Conservation (phyloP, 2,888 invertebrate genomes). For the Belgica antarctica region DNA sequence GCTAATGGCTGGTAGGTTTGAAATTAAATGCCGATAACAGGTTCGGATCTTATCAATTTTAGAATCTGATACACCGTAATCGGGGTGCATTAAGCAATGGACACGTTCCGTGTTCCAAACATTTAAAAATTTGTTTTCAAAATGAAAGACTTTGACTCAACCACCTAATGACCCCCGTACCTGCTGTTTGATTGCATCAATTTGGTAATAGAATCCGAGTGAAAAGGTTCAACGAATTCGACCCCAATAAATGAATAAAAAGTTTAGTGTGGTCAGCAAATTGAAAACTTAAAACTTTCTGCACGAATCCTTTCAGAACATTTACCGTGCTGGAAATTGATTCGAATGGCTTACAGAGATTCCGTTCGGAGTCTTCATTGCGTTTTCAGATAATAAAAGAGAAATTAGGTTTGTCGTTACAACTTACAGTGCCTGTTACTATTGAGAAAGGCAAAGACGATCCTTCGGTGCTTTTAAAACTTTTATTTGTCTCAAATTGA, state of each 20-base stretch:
- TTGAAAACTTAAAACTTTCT: slow-evolving; percentile 15
- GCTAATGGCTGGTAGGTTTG: no score
- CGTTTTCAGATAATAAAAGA: background rate
- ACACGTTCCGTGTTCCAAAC: no score
- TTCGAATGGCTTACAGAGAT: background rate
- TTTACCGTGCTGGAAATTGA: background rate
- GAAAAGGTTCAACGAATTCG: background rate
- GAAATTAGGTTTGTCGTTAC: no score
- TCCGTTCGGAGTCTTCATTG: background rate
- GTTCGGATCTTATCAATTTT: no score
- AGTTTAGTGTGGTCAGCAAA: slow-evolving; percentile 24
- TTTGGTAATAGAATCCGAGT: background rate
- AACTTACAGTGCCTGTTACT: no score
- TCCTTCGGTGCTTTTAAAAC: no score
- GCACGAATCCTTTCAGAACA: background rate
- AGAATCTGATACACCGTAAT: no score
- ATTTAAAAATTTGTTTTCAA: no score
- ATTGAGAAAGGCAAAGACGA: no score
- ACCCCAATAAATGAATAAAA: slow-evolving; percentile 27
- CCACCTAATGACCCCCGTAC: background rate
- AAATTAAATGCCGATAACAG: no score
- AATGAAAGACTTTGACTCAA: slow-evolving; percentile 1
- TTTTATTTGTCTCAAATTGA: no score
- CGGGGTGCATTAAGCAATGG: no score
- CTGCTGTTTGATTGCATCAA: background rate